Evolutionary conservation across 2,113 vertebrate genomes (phyloP).

Genomic region (Odontophorus gujanensis): DNA sequence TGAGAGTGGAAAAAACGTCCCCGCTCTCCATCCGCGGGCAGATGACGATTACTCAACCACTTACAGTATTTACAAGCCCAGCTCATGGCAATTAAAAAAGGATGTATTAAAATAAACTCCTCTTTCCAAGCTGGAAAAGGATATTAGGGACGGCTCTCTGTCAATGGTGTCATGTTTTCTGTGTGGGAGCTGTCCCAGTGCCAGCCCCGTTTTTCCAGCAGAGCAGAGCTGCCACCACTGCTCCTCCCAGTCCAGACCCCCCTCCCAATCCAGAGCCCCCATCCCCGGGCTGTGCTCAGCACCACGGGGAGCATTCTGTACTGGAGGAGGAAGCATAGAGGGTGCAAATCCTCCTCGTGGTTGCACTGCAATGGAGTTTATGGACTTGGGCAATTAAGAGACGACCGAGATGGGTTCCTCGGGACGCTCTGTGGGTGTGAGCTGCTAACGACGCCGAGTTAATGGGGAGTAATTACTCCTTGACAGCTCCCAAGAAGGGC

Average conservation of each 20-base stretch:
- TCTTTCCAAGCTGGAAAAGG: conserved; percentile 66
- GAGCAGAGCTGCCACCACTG: conserved; percentile 32
- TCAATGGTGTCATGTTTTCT: conserved; percentile 63
- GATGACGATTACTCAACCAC: conserved; percentile 68
- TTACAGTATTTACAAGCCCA: conserved; percentile 72
- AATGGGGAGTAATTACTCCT: neutral
- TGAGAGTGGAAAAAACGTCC: conserved; percentile 50
- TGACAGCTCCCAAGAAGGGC: conserved; percentile 2
- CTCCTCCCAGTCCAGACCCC: neutral
- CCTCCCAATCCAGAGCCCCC: too few species aligned
- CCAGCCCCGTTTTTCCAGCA: conserved; percentile 42
- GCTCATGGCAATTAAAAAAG: conserved; percentile 75
- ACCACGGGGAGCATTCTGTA: neutral
- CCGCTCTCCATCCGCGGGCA: conserved; percentile 57
- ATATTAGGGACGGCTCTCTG: conserved; percentile 53
- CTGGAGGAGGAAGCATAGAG: conserved; percentile 41
- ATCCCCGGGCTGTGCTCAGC: neutral
- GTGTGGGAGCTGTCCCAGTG: conserved; percentile 36
- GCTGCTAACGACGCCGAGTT: neutral
- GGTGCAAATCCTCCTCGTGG: conserved; percentile 45
- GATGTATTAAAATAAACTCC: conserved; percentile 72
- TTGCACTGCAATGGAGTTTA: conserved; percentile 1
- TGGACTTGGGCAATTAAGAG: conserved; percentile 39
- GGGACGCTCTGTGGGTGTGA: conserved; percentile 31
- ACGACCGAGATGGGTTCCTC: neutral